These are phyloP conservation scores for Lepetodrilus schrolli DNA, from an alignment of 2,888 invertebrate species.

Conservation along the genomic window DNA sequence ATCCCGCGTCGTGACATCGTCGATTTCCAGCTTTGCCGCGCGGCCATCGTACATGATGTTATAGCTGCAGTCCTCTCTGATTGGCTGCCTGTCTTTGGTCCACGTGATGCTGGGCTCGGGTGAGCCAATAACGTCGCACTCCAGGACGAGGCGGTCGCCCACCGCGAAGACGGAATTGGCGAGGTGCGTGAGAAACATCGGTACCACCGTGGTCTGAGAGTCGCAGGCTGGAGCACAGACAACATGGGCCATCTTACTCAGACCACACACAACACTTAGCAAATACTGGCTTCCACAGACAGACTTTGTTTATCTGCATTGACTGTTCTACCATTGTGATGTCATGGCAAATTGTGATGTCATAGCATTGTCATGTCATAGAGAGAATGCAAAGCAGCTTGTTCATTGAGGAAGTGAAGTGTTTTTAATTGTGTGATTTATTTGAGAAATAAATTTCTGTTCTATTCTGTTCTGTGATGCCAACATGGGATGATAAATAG, in stretches of 20 bases:
- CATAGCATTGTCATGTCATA: no score
- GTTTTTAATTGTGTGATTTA: no score
- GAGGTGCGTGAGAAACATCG: slow-evolving; percentile 59
- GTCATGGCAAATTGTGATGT: no score
- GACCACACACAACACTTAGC: no score
- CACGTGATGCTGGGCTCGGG: slow-evolving; percentile 61
- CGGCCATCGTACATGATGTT: slow-evolving; percentile 58
- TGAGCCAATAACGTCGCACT: slow-evolving; percentile 65
- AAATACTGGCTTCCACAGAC: no score
- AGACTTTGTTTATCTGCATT: no score
- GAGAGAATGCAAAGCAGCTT: no score
- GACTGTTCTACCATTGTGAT: no score
- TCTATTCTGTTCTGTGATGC: no score
- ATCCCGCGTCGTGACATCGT: slow-evolving; percentile 50
- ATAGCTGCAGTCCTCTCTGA: slow-evolving; percentile 39
- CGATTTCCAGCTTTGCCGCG: slow-evolving; percentile 56
- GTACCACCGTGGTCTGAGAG: slow-evolving; percentile 54
- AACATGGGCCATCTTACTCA: neutral
- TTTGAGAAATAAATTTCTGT: no score
- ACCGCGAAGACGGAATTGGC: slow-evolving; percentile 52
- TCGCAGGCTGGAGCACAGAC: slow-evolving; percentile 42
- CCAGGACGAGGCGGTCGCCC: slow-evolving; percentile 55
- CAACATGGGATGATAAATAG: no score
- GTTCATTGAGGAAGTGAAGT: no score
- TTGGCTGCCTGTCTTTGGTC: slow-evolving; percentile 48